Percentiles rank a stretch among this genome's conserved stretches.
Conservation (phyloP, 2,113 vertebrate species). For the Apteryx owenii region DNA sequence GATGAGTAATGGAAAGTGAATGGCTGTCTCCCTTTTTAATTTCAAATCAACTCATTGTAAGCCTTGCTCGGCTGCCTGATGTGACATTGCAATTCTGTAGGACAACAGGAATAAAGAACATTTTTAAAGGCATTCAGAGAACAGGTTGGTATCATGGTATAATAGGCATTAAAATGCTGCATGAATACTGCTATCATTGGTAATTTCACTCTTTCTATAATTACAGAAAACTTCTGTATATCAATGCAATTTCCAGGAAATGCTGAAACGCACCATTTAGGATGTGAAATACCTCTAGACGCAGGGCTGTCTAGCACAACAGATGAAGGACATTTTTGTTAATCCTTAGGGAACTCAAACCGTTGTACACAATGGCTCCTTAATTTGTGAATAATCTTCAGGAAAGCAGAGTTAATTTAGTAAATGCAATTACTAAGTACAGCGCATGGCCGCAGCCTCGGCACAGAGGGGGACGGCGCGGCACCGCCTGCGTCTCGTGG, state of each 20-base stretch:
- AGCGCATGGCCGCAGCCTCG: no score
- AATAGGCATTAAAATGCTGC: not conserved
- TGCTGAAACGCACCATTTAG: not conserved
- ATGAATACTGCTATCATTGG: not conserved
- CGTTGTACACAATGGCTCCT: not conserved
- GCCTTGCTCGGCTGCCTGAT: not conserved
- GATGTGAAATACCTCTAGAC: no score
- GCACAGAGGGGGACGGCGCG: fast-evolving
- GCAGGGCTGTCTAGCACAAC: fast-evolving
- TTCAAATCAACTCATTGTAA: not conserved
- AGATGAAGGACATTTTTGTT: not conserved
- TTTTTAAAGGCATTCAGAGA: not conserved
- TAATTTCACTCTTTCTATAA: not conserved
- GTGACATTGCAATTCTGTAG: not conserved
- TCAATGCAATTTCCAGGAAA: not conserved
- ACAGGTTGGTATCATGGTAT: not conserved
- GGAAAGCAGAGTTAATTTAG: not conserved
- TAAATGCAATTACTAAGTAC: fast-evolving
- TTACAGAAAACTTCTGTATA: not conserved
- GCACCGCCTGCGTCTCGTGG: fast-evolving
- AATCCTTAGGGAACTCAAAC: not conserved
- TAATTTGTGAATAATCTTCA: not conserved
- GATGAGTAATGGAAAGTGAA: not conserved
- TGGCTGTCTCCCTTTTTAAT: not conserved
- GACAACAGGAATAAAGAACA: not conserved